A percentile compares a stretch with the other conserved stretches of the same genome.
Evolutionary conservation across 2,113 vertebrate species (phyloP).

Genomic region (Saguinus midas): DNA sequence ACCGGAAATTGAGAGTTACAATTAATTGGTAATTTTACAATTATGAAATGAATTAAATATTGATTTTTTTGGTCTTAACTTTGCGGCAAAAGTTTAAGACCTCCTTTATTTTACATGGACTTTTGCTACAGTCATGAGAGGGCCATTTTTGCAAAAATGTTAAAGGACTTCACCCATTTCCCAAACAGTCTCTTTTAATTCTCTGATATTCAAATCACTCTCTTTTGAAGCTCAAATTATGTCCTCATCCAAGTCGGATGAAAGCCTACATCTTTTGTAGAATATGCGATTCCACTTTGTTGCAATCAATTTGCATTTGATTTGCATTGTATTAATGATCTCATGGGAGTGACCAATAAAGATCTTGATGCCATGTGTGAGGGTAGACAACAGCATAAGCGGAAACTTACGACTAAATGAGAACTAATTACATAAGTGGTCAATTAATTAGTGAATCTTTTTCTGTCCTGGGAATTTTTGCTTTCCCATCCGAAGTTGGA

Average conservation of each 20-base stretch:
- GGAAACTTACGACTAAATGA: not conserved
- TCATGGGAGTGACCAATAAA: slow-evolving; percentile 15
- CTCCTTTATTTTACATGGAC: not conserved
- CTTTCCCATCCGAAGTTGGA: not conserved
- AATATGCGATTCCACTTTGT: slow-evolving; percentile 46
- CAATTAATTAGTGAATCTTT: slow-evolving; percentile 13
- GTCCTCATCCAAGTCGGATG: not conserved
- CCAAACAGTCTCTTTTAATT: slow-evolving; percentile 45
- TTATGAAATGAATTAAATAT: not conserved
- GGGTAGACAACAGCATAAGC: not conserved
- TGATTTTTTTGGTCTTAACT: not conserved
- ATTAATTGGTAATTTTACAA: slow-evolving; percentile 11
- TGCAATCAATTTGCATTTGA: slow-evolving; percentile 52
- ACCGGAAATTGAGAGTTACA: not conserved
- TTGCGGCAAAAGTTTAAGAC: not conserved
- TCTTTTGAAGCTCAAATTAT: slow-evolving; percentile 37
- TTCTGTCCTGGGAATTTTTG: slow-evolving; percentile 24
- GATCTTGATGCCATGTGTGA: not conserved
- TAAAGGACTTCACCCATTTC: not conserved
- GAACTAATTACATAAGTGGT: slow-evolving; percentile 48
- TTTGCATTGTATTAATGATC: slow-evolving; percentile 55
- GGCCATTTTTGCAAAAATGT: slow-evolving; percentile 19
- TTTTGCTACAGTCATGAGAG: not conserved
- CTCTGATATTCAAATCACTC: slow-evolving; percentile 62
- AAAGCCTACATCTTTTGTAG: slow-evolving; percentile 33